Conservation (phyloP, 2,888 invertebrate genomes). For the Mesorhabditis spiculigera region DNA sequence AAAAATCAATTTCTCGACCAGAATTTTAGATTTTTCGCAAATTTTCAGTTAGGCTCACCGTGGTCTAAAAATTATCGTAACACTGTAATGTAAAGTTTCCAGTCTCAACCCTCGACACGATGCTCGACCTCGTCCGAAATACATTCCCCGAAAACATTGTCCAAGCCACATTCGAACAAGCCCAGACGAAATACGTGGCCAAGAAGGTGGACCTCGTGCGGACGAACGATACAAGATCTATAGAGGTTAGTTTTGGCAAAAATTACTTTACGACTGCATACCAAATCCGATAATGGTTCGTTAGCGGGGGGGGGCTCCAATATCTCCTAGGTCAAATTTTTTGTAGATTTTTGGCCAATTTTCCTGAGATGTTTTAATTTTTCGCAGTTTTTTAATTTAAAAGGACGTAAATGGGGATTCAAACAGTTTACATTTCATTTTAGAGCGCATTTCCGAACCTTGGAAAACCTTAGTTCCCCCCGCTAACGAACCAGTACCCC, state of each 20-base stretch:
- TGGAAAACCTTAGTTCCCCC: too few relatives aligned
- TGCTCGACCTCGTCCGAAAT: conserved; percentile 86
- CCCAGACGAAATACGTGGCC: conserved; percentile 56
- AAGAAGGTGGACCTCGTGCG: conserved; percentile 51
- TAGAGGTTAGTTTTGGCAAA: conserved; percentile 12
- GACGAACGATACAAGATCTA: conserved; percentile 34
- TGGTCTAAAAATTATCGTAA: not conserved
- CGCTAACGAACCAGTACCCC: too few relatives aligned
- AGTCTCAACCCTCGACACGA: conserved; percentile 71
- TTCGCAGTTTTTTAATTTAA: too few relatives aligned
- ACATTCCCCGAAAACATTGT: conserved; percentile 87
- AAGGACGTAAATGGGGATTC: too few relatives aligned
- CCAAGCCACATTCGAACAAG: conserved; percentile 68
- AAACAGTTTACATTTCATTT: too few relatives aligned
- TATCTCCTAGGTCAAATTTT: too few relatives aligned
- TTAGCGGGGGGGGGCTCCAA: too few relatives aligned
- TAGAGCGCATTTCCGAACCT: too few relatives aligned
- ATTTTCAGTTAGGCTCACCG: not conserved
- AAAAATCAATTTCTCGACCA: not conserved
- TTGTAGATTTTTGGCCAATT: too few relatives aligned
- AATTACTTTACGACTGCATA: too few relatives aligned
- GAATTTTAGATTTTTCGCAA: not conserved
- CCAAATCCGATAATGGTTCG: too few relatives aligned
- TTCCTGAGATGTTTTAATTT: too few relatives aligned
- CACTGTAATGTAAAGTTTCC: not conserved